Evolutionary conservation across 2,113 vertebrate species (phyloP).

Genomic region (Lepus europaeus): DNA sequence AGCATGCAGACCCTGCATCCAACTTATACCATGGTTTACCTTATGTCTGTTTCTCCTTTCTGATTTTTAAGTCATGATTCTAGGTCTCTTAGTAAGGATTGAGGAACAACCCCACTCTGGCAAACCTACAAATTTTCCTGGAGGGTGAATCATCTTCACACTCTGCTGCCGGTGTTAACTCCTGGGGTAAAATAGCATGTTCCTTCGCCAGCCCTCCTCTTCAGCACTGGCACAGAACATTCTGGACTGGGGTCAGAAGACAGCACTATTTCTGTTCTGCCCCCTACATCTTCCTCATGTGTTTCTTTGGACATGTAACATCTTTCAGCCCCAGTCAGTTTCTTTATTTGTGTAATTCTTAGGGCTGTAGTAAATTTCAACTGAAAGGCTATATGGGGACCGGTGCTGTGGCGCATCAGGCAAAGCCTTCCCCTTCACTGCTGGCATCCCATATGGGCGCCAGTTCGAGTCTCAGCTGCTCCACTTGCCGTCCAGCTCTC

Average conservation of each 20-base stretch:
- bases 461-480: too few species aligned
- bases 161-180: neutral
- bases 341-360: neutral
- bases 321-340: conserved; percentile 18
- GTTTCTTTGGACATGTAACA: neutral
- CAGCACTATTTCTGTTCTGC: neutral
- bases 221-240: neutral
- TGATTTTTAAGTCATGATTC: neutral
- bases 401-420: too few species aligned
- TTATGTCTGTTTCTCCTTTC: neutral
- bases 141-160: conserved; percentile 10
- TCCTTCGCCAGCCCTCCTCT: neutral
- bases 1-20: neutral
- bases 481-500: too few species aligned
- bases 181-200: conserved; percentile 19
- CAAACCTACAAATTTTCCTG: conserved; percentile 2
- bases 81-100: conserved; percentile 8
- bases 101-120: neutral
- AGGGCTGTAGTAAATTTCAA: neutral
- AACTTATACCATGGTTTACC: neutral
- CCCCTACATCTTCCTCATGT: neutral
- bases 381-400: neutral
- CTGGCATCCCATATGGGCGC: too few species aligned
- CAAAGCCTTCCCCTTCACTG: too few species aligned
- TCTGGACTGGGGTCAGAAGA: neutral